Conservation (phyloP, 2,888 invertebrate species). For the Tenodera sinensis region DNA sequence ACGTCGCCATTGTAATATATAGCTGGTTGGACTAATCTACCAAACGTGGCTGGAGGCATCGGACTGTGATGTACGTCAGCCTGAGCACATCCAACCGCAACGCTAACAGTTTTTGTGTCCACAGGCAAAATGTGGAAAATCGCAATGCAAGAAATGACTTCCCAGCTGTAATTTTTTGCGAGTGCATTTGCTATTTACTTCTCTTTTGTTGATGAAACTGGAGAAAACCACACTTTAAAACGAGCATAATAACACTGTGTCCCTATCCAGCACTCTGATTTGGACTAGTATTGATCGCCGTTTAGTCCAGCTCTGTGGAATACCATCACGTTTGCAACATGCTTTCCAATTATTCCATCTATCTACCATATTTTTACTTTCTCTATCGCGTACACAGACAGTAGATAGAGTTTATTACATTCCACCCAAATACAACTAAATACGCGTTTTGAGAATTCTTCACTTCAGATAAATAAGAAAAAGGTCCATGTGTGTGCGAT, state of each 20-base stretch:
- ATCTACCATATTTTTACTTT: no score
- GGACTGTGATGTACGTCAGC: not conserved
- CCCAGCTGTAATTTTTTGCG: not conserved
- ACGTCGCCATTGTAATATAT: not conserved
- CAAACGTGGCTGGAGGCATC: not conserved
- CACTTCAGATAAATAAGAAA: no score
- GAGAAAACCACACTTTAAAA: not conserved
- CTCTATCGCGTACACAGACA: no score
- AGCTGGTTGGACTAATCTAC: not conserved
- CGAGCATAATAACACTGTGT: not conserved
- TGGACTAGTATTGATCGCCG: not conserved
- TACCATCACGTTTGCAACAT: no score
- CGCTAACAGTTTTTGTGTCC: not conserved
- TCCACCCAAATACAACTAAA: no score
- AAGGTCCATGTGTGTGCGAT: no score
- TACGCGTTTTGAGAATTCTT: no score
- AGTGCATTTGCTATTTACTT: not conserved
- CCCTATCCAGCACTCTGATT: no score
- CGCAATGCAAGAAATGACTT: not conserved
- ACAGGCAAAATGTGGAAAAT: not conserved
- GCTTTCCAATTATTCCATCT: no score
- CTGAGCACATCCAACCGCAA: not conserved
- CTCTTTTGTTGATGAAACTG: not conserved
- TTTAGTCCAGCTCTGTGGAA: not conserved
- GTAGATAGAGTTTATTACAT: no score